phyloP scores from a whole-genome alignment of 2,797 vertebrate species.

The Onychomys torridus region DNA sequence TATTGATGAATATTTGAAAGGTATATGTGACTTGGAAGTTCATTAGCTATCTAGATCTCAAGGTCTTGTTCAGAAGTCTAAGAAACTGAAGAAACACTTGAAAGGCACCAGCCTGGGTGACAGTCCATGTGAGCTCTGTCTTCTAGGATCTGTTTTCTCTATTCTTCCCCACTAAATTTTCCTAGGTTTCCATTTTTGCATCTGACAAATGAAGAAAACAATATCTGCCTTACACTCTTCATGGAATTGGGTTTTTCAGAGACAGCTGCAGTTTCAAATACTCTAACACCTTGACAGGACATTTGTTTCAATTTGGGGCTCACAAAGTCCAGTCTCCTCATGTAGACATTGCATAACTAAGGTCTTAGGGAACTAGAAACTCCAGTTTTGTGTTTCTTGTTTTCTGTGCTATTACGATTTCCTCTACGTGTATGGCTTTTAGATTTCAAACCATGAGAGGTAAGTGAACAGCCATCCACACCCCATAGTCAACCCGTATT shows the following conservation, averaged over 20 bases:
- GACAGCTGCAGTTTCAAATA: constrained; percentile 64
- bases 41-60: constrained; percentile 46
- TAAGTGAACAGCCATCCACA: constrained; percentile 14
- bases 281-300: constrained; percentile 43
- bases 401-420: constrained; percentile 54
- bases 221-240: not conserved
- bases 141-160: not conserved
- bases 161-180: constrained; percentile 30
- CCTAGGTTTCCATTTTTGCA: constrained; percentile 32
- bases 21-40: constrained; percentile 60
- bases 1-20: constrained; percentile 62
- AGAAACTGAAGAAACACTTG: not conserved
- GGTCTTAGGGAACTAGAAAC: not conserved
- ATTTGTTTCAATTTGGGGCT: constrained; percentile 69
- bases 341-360: constrained; percentile 62
- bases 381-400: constrained; percentile 50
- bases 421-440: constrained; percentile 59
- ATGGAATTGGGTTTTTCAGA: constrained; percentile 58
- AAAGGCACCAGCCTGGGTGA: not conserved
- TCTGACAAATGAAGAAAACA: constrained; percentile 50
- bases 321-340: constrained; percentile 41
- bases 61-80: not conserved
- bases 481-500: constrained; percentile 17
- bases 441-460: constrained; percentile 1
- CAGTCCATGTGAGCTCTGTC: not conserved